Conservation (phyloP, 2,113 vertebrate species). For the Plestiodon gilberti region DNA sequence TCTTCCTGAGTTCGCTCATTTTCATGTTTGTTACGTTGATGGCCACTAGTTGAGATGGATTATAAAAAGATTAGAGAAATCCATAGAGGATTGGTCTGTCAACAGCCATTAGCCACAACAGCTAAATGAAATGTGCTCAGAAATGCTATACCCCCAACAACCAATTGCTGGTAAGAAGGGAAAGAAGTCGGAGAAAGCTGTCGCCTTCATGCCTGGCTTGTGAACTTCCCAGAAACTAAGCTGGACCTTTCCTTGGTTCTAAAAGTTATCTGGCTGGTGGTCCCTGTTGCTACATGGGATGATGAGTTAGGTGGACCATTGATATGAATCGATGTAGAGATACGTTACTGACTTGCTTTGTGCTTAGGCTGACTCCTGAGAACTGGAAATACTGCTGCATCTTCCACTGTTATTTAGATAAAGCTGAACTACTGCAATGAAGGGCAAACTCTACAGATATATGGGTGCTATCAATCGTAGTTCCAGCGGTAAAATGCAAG, state of each 20-base stretch:
- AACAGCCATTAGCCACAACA: neutral
- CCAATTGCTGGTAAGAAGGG: neutral
- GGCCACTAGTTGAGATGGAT: neutral
- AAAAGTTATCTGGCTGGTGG: neutral
- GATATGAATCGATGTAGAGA: neutral
- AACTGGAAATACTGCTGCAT: neutral
- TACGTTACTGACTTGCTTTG: neutral
- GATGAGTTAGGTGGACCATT: neutral
- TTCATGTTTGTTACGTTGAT: no score
- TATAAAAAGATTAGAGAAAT: neutral
- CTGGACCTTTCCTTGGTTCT: neutral
- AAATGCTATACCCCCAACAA: neutral
- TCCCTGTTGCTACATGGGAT: neutral
- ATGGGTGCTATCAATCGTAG: neutral
- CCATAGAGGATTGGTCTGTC: neutral
- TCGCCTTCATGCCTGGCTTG: neutral
- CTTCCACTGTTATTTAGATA: neutral
- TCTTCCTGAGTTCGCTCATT: no score
- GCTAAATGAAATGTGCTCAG: neutral
- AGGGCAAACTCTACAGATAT: neutral
- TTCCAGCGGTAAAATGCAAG: neutral
- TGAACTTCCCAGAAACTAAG: neutral
- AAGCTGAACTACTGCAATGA: neutral
- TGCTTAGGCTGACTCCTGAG: neutral
- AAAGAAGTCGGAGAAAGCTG: neutral